A percentile compares a stretch with the other conserved stretches of the same genome.
Conservation (phyloP, 2,113 vertebrate genomes). For the Microtus oregoni region DNA sequence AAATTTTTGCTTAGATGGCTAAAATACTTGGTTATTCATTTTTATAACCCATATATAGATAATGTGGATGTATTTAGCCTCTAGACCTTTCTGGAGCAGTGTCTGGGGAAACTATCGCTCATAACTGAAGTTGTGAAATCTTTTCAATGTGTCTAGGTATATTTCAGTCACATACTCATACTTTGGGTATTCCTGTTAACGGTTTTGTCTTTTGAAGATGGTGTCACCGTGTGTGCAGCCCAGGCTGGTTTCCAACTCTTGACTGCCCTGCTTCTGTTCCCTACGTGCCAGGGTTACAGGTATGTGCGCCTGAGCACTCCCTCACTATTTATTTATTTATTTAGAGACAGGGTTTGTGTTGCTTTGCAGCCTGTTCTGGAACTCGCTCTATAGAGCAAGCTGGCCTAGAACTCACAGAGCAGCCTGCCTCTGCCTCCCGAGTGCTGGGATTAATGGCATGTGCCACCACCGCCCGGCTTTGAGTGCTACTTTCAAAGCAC, state of each 20-base stretch:
- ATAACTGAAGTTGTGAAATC: neutral
- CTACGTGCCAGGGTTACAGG: neutral
- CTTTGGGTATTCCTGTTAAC: neutral
- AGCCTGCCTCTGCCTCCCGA: too few species aligned
- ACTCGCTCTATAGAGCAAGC: too few species aligned
- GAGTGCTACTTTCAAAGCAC: neutral
- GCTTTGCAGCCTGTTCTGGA: too few species aligned
- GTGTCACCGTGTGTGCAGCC: neutral
- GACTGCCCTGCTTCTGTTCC: neutral
- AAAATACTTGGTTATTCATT: conserved; percentile 24
- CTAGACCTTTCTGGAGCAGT: neutral
- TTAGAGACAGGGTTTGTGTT: too few species aligned
- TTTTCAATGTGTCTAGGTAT: neutral
- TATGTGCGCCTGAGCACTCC: neutral
- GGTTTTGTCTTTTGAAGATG: neutral
- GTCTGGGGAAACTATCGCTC: neutral
- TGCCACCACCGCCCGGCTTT: neutral
- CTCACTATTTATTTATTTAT: too few species aligned
- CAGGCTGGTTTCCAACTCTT: neutral
- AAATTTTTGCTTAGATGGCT: neutral
- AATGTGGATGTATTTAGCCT: neutral
- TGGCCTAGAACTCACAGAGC: too few species aligned
- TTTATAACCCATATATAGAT: neutral
- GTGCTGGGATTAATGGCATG: too few species aligned
- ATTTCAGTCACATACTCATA: neutral